Conservation (phyloP, 2,797 vertebrate species). For the Ibycter americanus region DNA sequence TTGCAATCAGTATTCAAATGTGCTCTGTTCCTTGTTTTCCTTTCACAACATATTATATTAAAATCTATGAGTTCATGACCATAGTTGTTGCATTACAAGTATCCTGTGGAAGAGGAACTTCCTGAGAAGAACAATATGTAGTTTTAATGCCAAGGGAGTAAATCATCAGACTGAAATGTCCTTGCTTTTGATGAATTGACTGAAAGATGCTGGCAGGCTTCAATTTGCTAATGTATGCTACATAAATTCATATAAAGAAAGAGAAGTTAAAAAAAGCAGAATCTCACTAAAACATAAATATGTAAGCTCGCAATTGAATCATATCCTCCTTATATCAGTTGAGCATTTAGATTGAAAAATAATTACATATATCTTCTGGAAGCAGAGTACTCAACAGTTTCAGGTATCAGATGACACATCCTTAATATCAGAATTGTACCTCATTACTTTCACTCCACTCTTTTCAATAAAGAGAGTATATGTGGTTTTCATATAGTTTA, state of each 20-base stretch:
- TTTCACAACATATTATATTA: not conserved
- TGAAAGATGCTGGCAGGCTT: not conserved
- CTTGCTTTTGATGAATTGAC: not conserved
- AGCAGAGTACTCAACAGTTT: not conserved
- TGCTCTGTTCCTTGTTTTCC: not conserved
- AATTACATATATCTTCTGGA: not conserved
- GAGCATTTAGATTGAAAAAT: not conserved
- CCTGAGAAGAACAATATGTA: constrained; percentile 58
- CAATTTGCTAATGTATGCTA: not conserved
- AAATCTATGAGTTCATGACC: not conserved
- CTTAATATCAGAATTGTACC: not conserved
- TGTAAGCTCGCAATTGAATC: not conserved
- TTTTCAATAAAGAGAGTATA: not conserved
- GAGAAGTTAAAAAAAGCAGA: not conserved
- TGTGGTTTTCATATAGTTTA: not conserved
- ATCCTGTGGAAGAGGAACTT: constrained; percentile 10
- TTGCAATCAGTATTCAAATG: not conserved
- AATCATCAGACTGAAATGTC: not conserved
- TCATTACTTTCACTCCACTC: not conserved
- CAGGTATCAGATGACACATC: not conserved
- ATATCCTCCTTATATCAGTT: not conserved
- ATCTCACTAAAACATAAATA: not conserved
- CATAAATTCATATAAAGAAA: not conserved
- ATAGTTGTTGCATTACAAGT: not conserved
- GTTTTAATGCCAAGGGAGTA: constrained; percentile 20